These are phyloP conservation scores for Poecilobothrus nobilitatus DNA, from an alignment of 2,888 invertebrate genomes.

Conservation along the genomic window DNA sequence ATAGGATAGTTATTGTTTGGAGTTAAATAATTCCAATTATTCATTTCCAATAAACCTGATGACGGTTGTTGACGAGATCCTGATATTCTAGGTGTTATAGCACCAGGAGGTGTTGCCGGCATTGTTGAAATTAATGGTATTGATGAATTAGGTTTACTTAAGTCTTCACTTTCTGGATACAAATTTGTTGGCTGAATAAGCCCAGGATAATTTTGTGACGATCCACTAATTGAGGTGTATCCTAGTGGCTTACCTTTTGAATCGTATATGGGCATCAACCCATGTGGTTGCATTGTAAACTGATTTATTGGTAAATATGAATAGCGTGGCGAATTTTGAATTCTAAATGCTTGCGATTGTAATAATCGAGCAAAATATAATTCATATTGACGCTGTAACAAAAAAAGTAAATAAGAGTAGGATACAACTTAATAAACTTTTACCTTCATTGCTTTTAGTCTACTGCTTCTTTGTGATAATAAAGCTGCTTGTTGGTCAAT, in stretches of 20 bases:
- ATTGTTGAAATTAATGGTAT: constrained; percentile 19
- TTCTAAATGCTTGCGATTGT: constrained; percentile 36
- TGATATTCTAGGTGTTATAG: background rate
- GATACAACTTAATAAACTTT: constrained; percentile 21
- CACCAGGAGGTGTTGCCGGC: constrained; percentile 16
- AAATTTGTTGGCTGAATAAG: too few relatives aligned
- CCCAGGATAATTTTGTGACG: too few relatives aligned
- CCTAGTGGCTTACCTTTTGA: background rate
- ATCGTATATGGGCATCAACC: background rate
- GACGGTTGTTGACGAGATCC: constrained; percentile 9
- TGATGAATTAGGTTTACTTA: constrained; percentile 13
- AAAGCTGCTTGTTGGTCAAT: constrained; percentile 51
- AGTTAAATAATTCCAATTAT: constrained; percentile 17
- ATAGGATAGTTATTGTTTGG: constrained; percentile 21
- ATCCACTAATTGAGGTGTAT: background rate
- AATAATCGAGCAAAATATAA: constrained; percentile 42
- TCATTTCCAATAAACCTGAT: constrained; percentile 3
- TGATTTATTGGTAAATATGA: constrained; percentile 6
- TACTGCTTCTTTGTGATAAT: constrained; percentile 52
- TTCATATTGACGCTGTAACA: constrained; percentile 39
- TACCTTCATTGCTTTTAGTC: constrained; percentile 50
- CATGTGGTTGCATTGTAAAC: constrained; percentile 1
- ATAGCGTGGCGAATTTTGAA: constrained; percentile 26
- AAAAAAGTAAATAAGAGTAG: background rate
- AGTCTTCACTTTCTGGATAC: too few relatives aligned